A percentile compares a stretch with the other conserved stretches of the same genome.
phyloP scores from a whole-genome alignment of 2,797 vertebrate species.

The Loriculus beryllinus region DNA sequence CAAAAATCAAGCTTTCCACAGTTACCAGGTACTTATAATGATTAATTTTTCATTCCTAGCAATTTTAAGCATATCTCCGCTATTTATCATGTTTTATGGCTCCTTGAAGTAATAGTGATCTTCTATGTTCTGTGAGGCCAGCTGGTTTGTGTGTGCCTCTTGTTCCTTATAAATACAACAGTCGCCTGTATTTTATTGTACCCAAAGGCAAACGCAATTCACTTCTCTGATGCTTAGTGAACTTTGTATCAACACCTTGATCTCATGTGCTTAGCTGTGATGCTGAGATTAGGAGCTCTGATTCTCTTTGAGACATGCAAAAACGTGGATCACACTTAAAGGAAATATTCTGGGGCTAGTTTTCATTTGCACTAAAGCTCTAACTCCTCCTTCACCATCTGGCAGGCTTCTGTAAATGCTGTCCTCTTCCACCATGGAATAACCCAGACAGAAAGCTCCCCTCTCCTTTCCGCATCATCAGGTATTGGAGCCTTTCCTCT shows the following conservation, averaged over 20 bases:
- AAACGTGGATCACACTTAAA: not conserved
- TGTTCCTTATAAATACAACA: not conserved
- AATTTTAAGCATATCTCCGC: not conserved
- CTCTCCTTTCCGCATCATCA: not conserved
- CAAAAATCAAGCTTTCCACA: not conserved
- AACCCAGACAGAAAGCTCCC: not conserved
- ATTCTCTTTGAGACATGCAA: not conserved
- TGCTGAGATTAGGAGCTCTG: not conserved
- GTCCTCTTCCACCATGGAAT: not conserved
- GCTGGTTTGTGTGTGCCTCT: not conserved
- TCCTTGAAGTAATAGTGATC: not conserved
- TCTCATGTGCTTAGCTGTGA: not conserved
- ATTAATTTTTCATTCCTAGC: not conserved
- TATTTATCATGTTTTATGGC: not conserved
- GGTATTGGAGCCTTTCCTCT: not conserved
- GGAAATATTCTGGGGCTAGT: not conserved
- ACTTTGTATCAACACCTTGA: not conserved
- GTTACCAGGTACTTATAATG: not conserved
- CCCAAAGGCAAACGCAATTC: not conserved
- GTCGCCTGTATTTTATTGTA: not conserved
- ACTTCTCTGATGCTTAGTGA: not conserved
- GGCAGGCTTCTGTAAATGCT: not conserved
- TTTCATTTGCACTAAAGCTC: not conserved
- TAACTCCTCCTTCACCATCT: not conserved
- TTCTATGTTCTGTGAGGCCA: not conserved